A percentile compares a stretch with the other conserved stretches of the same genome.
These are phyloP conservation scores for Lagorchestes hirsutus DNA, from an alignment of 2,797 vertebrate species.

Conservation along the genomic window DNA sequence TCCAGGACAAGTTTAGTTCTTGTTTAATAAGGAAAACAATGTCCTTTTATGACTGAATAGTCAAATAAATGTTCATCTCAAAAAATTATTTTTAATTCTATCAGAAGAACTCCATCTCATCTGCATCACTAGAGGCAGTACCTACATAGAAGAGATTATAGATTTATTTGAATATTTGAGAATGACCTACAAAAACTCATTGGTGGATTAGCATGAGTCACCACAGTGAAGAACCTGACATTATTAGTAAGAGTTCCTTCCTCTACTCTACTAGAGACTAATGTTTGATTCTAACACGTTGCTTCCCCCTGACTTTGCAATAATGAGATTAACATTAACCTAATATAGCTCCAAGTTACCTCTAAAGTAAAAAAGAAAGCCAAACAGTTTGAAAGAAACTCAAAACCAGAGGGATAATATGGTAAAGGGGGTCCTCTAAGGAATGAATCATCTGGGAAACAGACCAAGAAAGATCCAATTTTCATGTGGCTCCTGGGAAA, in stretches of 20 bases:
- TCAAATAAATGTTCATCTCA: neutral
- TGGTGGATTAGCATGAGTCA: neutral
- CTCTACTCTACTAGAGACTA: neutral
- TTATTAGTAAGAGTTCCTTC: neutral
- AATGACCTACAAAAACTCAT: neutral
- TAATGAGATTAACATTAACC: neutral
- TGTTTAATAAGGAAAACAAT: neutral
- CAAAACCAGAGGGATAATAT: neutral
- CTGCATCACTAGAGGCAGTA: neutral
- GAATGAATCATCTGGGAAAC: conserved; percentile 16
- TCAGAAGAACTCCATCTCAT: neutral
- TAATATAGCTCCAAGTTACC: neutral
- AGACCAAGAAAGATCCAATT: neutral
- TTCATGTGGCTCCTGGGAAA: neutral
- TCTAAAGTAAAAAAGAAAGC: neutral
- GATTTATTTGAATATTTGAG: neutral
- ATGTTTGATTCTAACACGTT: neutral
- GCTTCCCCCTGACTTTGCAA: neutral
- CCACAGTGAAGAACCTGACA: neutral
- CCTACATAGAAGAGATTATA: neutral
- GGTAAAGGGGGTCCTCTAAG: conserved; percentile 9
- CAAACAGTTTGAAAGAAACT: neutral
- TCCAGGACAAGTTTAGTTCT: neutral
- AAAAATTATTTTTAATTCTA: neutral
- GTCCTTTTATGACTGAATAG: neutral